These are phyloP conservation scores for Physella acuta DNA, from an alignment of 1,140 invertebrate species.

Conservation along the genomic window DNA sequence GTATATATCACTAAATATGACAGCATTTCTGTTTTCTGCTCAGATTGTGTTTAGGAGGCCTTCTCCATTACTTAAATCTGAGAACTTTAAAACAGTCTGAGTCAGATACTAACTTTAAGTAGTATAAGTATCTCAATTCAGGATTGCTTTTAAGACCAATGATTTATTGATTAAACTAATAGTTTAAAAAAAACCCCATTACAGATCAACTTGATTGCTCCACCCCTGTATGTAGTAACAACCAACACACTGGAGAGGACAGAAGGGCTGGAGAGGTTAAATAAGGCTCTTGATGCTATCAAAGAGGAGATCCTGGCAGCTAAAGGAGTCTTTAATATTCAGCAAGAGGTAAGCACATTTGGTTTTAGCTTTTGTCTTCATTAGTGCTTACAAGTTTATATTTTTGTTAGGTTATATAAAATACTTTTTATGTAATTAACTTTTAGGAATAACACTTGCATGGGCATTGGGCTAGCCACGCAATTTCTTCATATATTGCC, in stretches of 20 bases:
- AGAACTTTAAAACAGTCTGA: too few species aligned
- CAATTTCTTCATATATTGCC: too few species aligned
- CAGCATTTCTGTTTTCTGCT: too few species aligned
- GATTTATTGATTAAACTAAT: too few species aligned
- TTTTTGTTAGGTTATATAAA: not conserved
- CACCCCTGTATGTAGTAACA: conserved; percentile 97
- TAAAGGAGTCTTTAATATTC: conserved; percentile 90
- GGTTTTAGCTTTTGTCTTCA: not conserved
- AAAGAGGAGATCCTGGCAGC: conserved; percentile 78
- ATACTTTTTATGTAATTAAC: not conserved
- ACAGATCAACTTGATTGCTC: conserved; percentile 95
- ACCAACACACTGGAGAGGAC: conserved; percentile 94
- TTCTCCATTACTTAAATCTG: too few species aligned
- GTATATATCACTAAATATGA: too few species aligned
- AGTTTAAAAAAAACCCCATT: conserved; percentile 26
- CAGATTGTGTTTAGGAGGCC: too few species aligned
- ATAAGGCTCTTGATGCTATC: conserved; percentile 86
- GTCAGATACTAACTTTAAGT: too few species aligned
- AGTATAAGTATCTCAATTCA: too few species aligned
- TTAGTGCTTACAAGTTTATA: not conserved
- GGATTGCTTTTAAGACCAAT: too few species aligned
- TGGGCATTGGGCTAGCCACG: too few species aligned
- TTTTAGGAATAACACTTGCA: too few species aligned
- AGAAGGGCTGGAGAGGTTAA: conserved; percentile 86
- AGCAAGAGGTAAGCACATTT: conserved; percentile 78